Percentiles rank a stretch among this genome's conserved stretches.
These are phyloP conservation scores for Lepisosteus oculatus DNA, from an alignment of 2,113 vertebrate genomes.

Conservation along the genomic window DNA sequence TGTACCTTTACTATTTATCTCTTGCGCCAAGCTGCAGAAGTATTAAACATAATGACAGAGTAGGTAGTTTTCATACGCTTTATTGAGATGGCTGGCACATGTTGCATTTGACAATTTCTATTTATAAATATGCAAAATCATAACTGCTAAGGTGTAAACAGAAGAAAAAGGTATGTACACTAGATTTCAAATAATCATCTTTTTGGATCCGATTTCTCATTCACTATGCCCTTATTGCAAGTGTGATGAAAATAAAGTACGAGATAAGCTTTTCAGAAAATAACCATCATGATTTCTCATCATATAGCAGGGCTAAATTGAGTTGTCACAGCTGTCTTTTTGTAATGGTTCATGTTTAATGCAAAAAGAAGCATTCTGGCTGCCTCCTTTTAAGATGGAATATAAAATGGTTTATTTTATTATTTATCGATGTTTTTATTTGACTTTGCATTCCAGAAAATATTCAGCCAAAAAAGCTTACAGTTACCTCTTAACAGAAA, in stretches of 20 bases:
- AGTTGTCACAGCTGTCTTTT: conserved; percentile 7
- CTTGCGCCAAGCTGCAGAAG: not conserved
- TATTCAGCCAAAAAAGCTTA: too few relatives aligned
- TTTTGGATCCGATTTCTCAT: not conserved
- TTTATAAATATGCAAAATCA: conserved; percentile 12
- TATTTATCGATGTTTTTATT: too few relatives aligned
- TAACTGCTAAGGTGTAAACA: not conserved
- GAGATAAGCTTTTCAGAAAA: conserved; percentile 16
- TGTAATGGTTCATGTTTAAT: not conserved
- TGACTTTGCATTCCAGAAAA: too few relatives aligned
- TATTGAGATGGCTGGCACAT: conserved; percentile 8
- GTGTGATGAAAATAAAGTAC: not conserved
- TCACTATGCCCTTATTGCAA: conserved; percentile 1
- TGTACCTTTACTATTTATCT: conserved; percentile 15
- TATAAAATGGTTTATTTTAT: too few relatives aligned
- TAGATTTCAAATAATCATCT: conserved; percentile 6
- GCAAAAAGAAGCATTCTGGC: not conserved
- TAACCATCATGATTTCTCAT: not conserved
- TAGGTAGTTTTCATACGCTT: not conserved
- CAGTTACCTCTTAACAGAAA: too few relatives aligned
- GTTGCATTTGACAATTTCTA: conserved; percentile 8
- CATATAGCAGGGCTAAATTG: not conserved
- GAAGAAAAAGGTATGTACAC: not conserved
- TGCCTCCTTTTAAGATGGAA: not conserved
- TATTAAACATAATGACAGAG: conserved; percentile 10